Conservation (phyloP, 2,888 invertebrate species). For the Erebia palarica region DNA sequence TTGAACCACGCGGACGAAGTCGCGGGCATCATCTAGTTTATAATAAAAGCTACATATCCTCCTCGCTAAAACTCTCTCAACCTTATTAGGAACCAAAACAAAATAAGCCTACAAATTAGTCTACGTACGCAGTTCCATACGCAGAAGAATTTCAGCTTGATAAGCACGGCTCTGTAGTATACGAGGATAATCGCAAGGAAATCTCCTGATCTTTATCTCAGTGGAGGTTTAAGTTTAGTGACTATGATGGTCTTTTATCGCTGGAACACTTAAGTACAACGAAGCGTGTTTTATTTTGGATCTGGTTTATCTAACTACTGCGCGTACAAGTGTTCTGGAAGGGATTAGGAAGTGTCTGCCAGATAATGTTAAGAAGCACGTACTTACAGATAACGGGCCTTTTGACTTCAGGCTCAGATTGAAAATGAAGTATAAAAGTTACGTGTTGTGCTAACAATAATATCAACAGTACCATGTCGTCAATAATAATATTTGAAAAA, state of each 20-base stretch:
- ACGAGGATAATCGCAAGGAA: conserved; percentile 11
- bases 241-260: conserved; percentile 34
- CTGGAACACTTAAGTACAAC: conserved; percentile 48
- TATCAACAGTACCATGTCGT: too few species aligned
- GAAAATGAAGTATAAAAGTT: neutral
- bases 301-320: conserved; percentile 49
- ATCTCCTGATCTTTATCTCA: conserved; percentile 22
- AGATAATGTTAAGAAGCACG: conserved; percentile 36
- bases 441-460: too few species aligned
- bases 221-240: conserved; percentile 14
- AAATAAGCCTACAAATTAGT: neutral
- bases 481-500: too few species aligned
- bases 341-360: conserved; percentile 45
- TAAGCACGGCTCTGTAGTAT: conserved; percentile 1
- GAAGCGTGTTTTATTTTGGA: conserved; percentile 53
- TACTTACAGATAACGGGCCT: conserved; percentile 33
- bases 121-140: neutral
- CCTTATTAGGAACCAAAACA: neutral
- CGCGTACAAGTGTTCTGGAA: conserved; percentile 52
- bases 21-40: too few species aligned
- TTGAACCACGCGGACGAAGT: too few species aligned
- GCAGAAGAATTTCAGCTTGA: conserved; percentile 11
- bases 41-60: too few species aligned
- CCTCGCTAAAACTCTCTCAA: too few species aligned
- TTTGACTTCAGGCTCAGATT: conserved; percentile 8